Evolutionary conservation across 2,797 vertebrate species (phyloP), one percentile per base, ranked within the genome.

Genomic region (Prunella strophiata): DNA sequence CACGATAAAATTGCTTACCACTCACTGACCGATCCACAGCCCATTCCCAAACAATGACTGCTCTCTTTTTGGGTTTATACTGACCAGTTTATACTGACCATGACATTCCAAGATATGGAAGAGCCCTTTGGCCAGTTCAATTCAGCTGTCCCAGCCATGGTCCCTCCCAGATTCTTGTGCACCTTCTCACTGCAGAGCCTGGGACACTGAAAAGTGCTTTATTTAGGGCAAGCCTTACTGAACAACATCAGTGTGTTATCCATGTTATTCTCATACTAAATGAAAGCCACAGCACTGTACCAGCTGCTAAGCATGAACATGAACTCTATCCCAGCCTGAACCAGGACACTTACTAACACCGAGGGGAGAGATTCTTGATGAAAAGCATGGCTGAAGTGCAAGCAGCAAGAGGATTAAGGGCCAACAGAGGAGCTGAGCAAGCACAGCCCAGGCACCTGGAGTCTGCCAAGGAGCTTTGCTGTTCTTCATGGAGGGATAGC

Each of bases 1-100:
- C 13, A 75, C 0, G 0, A n/a, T 36, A n/a, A 30, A 68, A 36
- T 55, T 68, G 36, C 11, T 62, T 21, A 25, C 23, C 16, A 58
- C 11, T 2, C 40, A 30, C 52, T 47, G 9, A 19, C 16, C 29
- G 55, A 43, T 13, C 38, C 0, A 0, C 36, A 70, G 42, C 36
- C 42, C 36, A 62, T 50, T 70, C 18, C 32, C 27, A 48, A 54
- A 48, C 9, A 62, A 11, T 38, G 32, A 55, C 11, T 55, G 9
- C 27, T 10, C 32, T 38, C 11, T 63, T 63, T 62, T 48, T 57
- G 57, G 7, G 11, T 50, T 34, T 34, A 34, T 34, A 34, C 34
- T 34, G 34, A 34, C 13, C 19, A 38, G 5, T n/a, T 76, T 25
- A 74, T 18, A n/a, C 36, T 29, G 19, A 34, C 32, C 42, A 50